These are phyloP conservation scores for Xenopus petersii DNA, from an alignment of 2,797 vertebrate species.

Conservation along the genomic window DNA sequence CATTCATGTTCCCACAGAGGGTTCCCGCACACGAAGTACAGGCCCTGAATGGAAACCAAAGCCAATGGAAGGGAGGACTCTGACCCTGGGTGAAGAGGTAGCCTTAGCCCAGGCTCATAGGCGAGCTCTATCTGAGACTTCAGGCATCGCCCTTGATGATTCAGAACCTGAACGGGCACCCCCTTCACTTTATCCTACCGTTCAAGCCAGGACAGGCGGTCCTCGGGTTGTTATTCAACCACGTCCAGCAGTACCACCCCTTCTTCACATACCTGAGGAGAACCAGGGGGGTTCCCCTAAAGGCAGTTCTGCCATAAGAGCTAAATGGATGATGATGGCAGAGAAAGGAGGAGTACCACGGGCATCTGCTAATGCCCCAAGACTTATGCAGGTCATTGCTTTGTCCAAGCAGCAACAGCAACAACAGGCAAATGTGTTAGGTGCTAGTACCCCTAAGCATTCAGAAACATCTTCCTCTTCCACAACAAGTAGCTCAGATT, in stretches of 20 bases:
- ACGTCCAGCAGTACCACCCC: constrained; percentile 68
- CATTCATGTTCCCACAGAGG: constrained; percentile 85
- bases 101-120: constrained; percentile 52
- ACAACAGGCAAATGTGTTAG: constrained; percentile 68
- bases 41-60: constrained; percentile 91
- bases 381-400: constrained; percentile 89
- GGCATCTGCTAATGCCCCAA: constrained; percentile 71
- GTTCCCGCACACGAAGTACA: constrained; percentile 82
- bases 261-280: constrained; percentile 82
- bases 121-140: constrained; percentile 53
- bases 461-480: constrained; percentile 79
- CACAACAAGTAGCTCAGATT: constrained; percentile 81
- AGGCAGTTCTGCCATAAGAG: constrained; percentile 73
- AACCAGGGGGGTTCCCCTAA: constrained; percentile 70
- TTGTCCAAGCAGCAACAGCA: constrained; percentile 82
- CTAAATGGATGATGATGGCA: constrained; percentile 89
- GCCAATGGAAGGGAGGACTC: constrained; percentile 75
- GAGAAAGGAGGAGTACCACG: constrained; percentile 75
- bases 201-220: constrained; percentile 68
- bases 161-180: constrained; percentile 65
- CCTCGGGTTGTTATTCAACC: constrained; percentile 80
- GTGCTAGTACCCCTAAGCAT: constrained; percentile 71
- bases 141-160: constrained; percentile 61
- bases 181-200: constrained; percentile 73
- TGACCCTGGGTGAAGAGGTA: constrained; percentile 63